Evolutionary conservation across 2,888 invertebrate genomes (phyloP).

Genomic region (Cryptus armator): DNA sequence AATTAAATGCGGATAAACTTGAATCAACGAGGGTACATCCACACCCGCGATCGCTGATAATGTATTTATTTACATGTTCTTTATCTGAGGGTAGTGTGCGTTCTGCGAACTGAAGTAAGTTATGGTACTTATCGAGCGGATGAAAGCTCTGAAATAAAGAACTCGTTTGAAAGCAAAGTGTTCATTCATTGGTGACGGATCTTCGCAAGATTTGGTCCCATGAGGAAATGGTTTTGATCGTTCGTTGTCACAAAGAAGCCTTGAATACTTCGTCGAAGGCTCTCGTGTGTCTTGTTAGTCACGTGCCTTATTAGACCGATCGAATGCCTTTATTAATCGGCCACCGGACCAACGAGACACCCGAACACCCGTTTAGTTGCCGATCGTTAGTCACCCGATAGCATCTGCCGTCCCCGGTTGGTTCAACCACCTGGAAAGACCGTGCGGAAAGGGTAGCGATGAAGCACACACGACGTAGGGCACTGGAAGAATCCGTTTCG

Average conservation of each 20-base stretch:
- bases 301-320: slow-evolving; percentile 74
- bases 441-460: slow-evolving; percentile 17
- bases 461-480: neutral
- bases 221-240: slow-evolving; percentile 17
- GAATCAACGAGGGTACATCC: neutral
- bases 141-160: neutral
- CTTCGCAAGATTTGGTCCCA: neutral
- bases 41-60: neutral
- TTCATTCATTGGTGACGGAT: neutral
- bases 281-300: slow-evolving; percentile 73
- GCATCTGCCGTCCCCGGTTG: slow-evolving; percentile 3
- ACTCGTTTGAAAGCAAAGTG: neutral
- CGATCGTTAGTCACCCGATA: slow-evolving; percentile 73
- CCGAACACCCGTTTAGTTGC: slow-evolving; percentile 73
- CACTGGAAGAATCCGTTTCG: slow-evolving; percentile 53
- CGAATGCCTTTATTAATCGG: slow-evolving; percentile 78
- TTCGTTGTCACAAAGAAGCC: slow-evolving; percentile 24
- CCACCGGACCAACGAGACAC: slow-evolving; percentile 67
- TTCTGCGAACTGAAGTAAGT: no score
- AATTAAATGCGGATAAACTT: neutral
- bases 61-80: neutral
- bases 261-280: slow-evolving; percentile 49
- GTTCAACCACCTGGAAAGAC: slow-evolving; percentile 42
- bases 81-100: neutral
- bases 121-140: neutral